Conservation (phyloP, 2,113 vertebrate genomes). For the Oplegnathus fasciatus region DNA sequence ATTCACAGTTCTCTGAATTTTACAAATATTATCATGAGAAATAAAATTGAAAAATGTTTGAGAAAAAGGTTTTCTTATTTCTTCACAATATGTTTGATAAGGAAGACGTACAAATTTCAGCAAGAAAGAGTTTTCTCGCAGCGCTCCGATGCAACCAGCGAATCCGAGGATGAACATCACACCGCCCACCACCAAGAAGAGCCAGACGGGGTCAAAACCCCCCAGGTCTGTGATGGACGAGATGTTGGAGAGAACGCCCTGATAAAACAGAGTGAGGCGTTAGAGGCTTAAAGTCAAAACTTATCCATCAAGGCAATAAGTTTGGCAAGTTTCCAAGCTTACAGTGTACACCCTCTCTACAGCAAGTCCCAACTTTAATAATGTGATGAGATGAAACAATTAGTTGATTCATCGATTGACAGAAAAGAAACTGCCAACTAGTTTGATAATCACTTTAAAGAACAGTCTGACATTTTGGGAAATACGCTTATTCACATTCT, state of each 20-base stretch:
- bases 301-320: background rate
- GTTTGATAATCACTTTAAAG: background rate
- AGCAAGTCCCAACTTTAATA: background rate
- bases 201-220: constrained; percentile 98
- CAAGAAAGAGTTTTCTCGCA: constrained; percentile 96
- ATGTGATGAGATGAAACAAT: background rate
- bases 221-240: constrained; percentile 98
- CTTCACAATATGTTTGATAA: background rate
- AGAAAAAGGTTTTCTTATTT: background rate
- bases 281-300: background rate
- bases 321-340: background rate
- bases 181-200: constrained; percentile 96
- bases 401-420: background rate
- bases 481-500: background rate
- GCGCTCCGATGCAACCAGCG: constrained; percentile 96
- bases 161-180: constrained; percentile 99
- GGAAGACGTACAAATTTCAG: constrained; percentile 94
- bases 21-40: background rate
- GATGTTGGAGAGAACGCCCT: constrained; percentile 98
- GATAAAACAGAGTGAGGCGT: background rate
- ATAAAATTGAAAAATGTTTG: background rate
- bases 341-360: too few species aligned
- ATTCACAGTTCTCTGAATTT: background rate
- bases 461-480: background rate
- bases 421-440: background rate